These are phyloP conservation scores for Perizoma flavofasciatum DNA, from an alignment of 2,888 invertebrate species.

Conservation along the genomic window DNA sequence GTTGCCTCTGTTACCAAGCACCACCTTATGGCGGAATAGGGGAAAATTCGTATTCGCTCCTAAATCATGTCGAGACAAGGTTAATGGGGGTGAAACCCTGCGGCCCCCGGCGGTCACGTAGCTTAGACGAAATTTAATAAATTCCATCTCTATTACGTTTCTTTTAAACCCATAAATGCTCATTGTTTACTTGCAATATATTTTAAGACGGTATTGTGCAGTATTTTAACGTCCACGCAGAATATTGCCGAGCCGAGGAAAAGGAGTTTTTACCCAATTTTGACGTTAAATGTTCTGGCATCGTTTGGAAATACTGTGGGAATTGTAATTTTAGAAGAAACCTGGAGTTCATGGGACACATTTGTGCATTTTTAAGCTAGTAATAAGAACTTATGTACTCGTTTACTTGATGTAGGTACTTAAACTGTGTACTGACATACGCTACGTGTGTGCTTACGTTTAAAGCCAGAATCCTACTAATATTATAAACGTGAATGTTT, in stretches of 20 bases:
- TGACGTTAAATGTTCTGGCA: neutral
- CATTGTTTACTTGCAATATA: conserved; percentile 35
- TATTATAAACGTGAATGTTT: too few relatives aligned
- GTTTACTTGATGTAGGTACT: too few relatives aligned
- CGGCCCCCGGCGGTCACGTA: conserved; percentile 75
- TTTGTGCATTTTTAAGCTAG: too few relatives aligned
- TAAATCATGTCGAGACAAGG: conserved; percentile 80
- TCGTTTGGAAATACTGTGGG: neutral
- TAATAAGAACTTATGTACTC: too few relatives aligned
- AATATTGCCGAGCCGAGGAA: conserved; percentile 3
- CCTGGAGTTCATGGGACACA: too few relatives aligned
- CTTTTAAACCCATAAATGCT: conserved; percentile 47
- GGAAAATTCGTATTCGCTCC: conserved; percentile 71
- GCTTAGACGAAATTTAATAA: conserved; percentile 73
- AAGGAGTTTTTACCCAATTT: conserved; percentile 1
- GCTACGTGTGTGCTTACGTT: too few relatives aligned
- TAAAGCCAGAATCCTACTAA: too few relatives aligned
- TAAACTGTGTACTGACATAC: too few relatives aligned
- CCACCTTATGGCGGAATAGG: conserved; percentile 47
- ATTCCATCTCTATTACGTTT: conserved; percentile 67
- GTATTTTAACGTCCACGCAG: neutral
- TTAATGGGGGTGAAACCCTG: conserved; percentile 77
- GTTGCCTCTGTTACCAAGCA: conserved; percentile 5
- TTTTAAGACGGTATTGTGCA: conserved; percentile 9
- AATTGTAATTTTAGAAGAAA: too few relatives aligned